Conservation (phyloP, 2,888 invertebrate species). For the Periphyllus acericola region DNA sequence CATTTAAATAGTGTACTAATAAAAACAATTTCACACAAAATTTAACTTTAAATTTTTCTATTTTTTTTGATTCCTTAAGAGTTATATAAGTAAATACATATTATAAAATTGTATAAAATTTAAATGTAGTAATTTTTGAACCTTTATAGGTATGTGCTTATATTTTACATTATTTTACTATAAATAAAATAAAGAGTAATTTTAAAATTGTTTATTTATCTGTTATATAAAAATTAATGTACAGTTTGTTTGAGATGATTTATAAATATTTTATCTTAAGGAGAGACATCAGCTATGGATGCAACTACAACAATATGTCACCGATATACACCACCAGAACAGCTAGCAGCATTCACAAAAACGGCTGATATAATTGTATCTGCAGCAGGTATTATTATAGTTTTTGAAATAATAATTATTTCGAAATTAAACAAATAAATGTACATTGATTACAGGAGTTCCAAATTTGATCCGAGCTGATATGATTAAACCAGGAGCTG, state of each 20-base stretch:
- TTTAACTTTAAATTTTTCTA: too few relatives aligned
- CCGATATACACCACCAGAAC: conserved; percentile 82
- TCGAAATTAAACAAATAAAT: conserved; percentile 24
- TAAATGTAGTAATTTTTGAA: too few relatives aligned
- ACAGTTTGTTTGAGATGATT: not conserved
- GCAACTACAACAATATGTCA: conserved; percentile 92
- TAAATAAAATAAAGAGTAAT: not conserved
- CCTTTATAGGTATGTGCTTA: not conserved
- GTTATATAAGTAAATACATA: too few relatives aligned
- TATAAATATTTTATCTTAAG: conserved; percentile 64
- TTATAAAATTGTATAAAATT: too few relatives aligned
- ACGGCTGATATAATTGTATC: conserved; percentile 82
- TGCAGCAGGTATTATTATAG: conserved; percentile 74
- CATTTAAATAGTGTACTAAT: too few relatives aligned
- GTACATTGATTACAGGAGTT: conserved; percentile 72
- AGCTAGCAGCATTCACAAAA: conserved; percentile 76
- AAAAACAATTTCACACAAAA: too few relatives aligned
- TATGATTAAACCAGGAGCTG: conserved; percentile 90
- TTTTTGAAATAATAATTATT: not conserved
- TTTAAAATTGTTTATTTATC: too few relatives aligned
- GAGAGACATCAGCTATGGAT: conserved; percentile 75
- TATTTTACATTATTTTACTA: not conserved
- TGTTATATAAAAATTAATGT: not conserved
- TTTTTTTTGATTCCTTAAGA: too few relatives aligned
- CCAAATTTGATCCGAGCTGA: conserved; percentile 80